These are phyloP conservation scores for Acanthosepion lycidas DNA, from an alignment of 2,888 invertebrate species.

Conservation along the genomic window DNA sequence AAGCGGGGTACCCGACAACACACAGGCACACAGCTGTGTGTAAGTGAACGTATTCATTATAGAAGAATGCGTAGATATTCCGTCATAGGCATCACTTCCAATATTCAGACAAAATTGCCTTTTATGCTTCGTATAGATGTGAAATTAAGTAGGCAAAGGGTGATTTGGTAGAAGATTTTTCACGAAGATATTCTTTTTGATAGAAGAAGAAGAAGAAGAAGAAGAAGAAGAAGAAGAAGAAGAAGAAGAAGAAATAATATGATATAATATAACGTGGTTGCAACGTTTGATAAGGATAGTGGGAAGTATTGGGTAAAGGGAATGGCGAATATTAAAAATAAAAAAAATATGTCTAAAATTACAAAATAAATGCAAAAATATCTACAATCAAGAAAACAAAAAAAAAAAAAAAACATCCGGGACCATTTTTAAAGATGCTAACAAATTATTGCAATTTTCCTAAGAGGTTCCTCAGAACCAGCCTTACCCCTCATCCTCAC, in stretches of 20 bases:
- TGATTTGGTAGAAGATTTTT: not conserved
- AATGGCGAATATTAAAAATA: not conserved
- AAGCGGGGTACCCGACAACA: not conserved
- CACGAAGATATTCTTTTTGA: not conserved
- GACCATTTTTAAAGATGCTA: not conserved
- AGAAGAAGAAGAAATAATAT: not conserved
- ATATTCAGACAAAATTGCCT: not conserved
- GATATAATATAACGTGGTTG: not conserved
- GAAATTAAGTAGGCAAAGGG: not conserved
- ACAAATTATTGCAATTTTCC: constrained; percentile 2
- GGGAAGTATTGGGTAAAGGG: not conserved
- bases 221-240: not conserved
- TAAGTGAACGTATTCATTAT: not conserved
- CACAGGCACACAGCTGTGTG: not conserved
- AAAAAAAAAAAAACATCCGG: not conserved
- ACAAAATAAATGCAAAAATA: not conserved
- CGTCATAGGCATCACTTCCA: not conserved
- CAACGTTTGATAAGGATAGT: not conserved
- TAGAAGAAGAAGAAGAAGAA: not conserved
- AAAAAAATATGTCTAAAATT: not conserved
- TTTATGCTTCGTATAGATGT: not conserved
- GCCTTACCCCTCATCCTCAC: not conserved
- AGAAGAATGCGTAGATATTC: not conserved
- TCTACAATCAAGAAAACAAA: not conserved
- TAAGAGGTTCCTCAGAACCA: not conserved